Conservation (phyloP, 2,888 invertebrate genomes). For the Eurytoma californica region DNA sequence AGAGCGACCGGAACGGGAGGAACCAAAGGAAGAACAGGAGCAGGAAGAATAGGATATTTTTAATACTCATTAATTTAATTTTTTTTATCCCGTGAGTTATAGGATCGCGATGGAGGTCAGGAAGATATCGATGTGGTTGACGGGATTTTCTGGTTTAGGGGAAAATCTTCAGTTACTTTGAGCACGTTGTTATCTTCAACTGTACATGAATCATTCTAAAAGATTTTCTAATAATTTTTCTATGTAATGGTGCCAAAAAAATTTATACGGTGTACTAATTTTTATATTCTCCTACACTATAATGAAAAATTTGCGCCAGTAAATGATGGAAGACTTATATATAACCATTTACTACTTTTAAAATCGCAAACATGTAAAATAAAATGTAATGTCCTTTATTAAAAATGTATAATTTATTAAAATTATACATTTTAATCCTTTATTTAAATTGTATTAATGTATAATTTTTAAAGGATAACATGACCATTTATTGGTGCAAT, state of each 20-base stretch:
- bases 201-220: slow-evolving; percentile 32
- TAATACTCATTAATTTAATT: neutral
- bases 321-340: no score
- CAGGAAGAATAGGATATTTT: neutral
- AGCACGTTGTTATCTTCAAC: slow-evolving; percentile 10
- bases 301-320: no score
- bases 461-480: no score
- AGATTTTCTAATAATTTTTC: slow-evolving; percentile 21
- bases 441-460: neutral
- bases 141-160: slow-evolving; percentile 14
- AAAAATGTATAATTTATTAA: neutral
- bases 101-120: slow-evolving; percentile 6
- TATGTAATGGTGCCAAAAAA: neutral
- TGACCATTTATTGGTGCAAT: slow-evolving; percentile 22
- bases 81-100: neutral
- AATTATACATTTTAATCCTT: no score
- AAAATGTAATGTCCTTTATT: neutral
- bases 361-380: no score
- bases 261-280: neutral
- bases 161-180: slow-evolving; percentile 20
- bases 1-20: slow-evolving; percentile 19
- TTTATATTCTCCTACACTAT: no score
- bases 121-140: slow-evolving; percentile 2
- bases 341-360: no score
- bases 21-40: slow-evolving; percentile 11